These are phyloP conservation scores for Copidosoma floridanum DNA, from an alignment of 1,140 invertebrate species.

Conservation along the genomic window DNA sequence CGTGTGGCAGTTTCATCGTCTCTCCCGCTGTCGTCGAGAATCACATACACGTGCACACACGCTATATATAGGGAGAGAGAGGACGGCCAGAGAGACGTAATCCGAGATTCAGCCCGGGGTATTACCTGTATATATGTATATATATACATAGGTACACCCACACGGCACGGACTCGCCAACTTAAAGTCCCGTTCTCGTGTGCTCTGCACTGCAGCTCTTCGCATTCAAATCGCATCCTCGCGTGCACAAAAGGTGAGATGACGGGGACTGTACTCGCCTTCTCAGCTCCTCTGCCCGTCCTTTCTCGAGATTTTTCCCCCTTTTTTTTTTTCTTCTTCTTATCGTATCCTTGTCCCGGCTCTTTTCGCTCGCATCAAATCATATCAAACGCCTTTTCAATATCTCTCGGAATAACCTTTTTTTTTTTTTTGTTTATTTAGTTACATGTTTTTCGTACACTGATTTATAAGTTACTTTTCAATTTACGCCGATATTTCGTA, in stretches of 20 bases:
- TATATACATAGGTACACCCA: conserved; percentile 23
- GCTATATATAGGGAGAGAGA: too few relatives aligned
- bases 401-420: conserved; percentile 13
- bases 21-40: too few relatives aligned
- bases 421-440: too few relatives aligned
- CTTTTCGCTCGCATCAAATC: conserved; percentile 7
- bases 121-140: too few relatives aligned
- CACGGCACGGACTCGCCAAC: conserved; percentile 2
- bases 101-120: conserved; percentile 31
- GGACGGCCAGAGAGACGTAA: conserved; percentile 35
- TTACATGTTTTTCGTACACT: too few relatives aligned
- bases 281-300: not conserved
- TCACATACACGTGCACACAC: too few relatives aligned
- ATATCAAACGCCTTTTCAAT: conserved; percentile 19
- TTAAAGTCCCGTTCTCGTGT: conserved; percentile 7
- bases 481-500: too few relatives aligned
- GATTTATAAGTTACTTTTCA: too few relatives aligned
- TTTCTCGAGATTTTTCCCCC: not conserved
- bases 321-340: not conserved
- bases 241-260: not conserved
- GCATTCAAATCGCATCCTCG: conserved; percentile 15
- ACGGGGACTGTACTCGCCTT: not conserved
- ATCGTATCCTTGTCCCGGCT: not conserved
- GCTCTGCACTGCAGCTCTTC: conserved; percentile 9
- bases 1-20: conserved; percentile 14